Percentiles rank a stretch among this genome's conserved stretches.
These are phyloP conservation scores for Leptura quadrifasciata DNA, from an alignment of 2,888 invertebrate genomes.

Conservation along the genomic window DNA sequence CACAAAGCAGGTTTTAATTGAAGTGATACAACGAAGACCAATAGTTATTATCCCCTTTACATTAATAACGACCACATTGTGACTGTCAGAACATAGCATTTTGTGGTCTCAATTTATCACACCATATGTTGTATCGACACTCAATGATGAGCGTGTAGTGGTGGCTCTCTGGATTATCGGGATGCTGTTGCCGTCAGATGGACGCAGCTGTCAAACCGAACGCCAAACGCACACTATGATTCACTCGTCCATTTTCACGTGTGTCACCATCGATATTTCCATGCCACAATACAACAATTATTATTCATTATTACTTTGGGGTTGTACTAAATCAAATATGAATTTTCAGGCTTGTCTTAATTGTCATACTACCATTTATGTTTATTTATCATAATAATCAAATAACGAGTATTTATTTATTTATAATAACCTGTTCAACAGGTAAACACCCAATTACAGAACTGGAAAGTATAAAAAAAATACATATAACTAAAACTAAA, in stretches of 20 bases:
- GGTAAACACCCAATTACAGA: too few species aligned
- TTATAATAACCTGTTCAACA: too few species aligned
- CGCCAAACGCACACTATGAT: conserved; percentile 24
- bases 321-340: neutral
- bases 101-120: conserved; percentile 52
- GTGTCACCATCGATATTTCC: conserved; percentile 7
- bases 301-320: neutral
- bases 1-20: neutral
- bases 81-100: conserved; percentile 30
- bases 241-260: conserved; percentile 21
- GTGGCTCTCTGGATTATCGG: conserved; percentile 46
- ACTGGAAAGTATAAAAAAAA: too few species aligned
- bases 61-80: conserved; percentile 35
- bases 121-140: conserved; percentile 55
- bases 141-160: conserved; percentile 55
- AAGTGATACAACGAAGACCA: conserved; percentile 10
- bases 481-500: too few species aligned
- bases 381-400: too few species aligned
- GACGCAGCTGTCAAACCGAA: conserved; percentile 45
- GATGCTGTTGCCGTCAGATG: conserved; percentile 48
- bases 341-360: neutral
- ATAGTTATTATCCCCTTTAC: conserved; percentile 30
- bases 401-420: too few species aligned
- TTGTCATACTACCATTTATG: neutral
- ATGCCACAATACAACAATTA: conserved; percentile 11